Conservation (phyloP, 2,113 vertebrate genomes). For the Hiodon tergisus region DNA sequence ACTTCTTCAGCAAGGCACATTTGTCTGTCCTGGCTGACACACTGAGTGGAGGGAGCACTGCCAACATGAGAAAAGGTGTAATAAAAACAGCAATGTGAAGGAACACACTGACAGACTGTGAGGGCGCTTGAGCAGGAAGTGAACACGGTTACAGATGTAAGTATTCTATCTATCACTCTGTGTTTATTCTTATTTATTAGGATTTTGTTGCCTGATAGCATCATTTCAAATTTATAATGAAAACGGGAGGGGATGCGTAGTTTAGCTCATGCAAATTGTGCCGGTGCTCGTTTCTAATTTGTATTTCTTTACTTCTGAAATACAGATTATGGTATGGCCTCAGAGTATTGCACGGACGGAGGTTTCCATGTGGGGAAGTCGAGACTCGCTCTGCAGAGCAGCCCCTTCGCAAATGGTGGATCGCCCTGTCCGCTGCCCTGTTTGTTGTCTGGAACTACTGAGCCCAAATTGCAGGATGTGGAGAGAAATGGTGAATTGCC, state of each 20-base stretch:
- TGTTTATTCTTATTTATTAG: too few relatives aligned
- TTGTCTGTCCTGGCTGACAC: too few relatives aligned
- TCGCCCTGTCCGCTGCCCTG: background rate
- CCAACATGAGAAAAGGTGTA: too few relatives aligned
- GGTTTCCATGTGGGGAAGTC: slow-evolving; percentile 10
- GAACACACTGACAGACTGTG: too few relatives aligned
- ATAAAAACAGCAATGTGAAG: too few relatives aligned
- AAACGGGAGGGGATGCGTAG: background rate
- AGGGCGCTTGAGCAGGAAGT: too few relatives aligned
- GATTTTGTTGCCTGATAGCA: background rate
- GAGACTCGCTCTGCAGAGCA: slow-evolving; percentile 13
- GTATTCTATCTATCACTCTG: too few relatives aligned
- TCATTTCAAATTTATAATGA: too few relatives aligned
- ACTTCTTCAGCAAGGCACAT: too few relatives aligned
- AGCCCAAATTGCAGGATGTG: background rate
- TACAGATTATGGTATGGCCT: slow-evolving; percentile 24
- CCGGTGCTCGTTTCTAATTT: background rate
- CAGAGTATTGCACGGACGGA: slow-evolving; percentile 14
- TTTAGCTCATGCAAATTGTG: background rate
- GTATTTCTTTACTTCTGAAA: slow-evolving; percentile 6
- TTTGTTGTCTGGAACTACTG: background rate
- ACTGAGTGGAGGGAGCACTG: too few relatives aligned
- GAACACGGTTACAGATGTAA: too few relatives aligned
- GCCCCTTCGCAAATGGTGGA: slow-evolving; percentile 14
- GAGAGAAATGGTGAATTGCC: too few relatives aligned